A percentile compares a stretch with the other conserved stretches of the same genome.
These are phyloP conservation scores for Acanthurus lineatus DNA, from an alignment of 2,797 vertebrate species.

Conservation along the genomic window DNA sequence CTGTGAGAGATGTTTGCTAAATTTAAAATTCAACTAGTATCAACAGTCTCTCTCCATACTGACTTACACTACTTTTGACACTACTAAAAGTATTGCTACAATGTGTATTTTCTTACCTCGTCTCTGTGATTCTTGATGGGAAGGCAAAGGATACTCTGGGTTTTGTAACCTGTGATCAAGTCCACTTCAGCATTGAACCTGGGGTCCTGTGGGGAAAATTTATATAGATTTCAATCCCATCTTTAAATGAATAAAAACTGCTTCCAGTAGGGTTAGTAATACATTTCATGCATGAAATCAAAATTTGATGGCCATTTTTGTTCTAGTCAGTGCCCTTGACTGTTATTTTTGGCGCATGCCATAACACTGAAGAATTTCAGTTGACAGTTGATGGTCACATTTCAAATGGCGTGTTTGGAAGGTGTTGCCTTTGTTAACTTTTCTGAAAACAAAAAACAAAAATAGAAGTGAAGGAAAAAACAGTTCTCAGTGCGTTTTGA, in stretches of 20 bases:
- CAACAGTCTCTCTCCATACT: no score
- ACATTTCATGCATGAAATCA: not conserved
- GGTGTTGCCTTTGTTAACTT: no score
- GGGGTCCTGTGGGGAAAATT: conserved; percentile 86
- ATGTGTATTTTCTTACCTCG: conserved; percentile 86
- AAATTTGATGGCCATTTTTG: not conserved
- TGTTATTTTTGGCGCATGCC: no score
- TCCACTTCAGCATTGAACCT: conserved; percentile 98
- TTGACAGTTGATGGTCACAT: no score
- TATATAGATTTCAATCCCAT: not conserved
- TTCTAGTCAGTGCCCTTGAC: not conserved
- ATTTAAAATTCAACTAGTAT: no score
- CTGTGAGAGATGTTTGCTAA: no score
- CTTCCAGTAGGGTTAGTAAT: not conserved
- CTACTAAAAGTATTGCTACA: not conserved
- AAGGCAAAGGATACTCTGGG: conserved; percentile 97
- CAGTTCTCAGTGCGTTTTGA: no score
- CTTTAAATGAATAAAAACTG: not conserved
- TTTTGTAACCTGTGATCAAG: conserved; percentile 97
- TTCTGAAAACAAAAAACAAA: no score
- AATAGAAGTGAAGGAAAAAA: no score
- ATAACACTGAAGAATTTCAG: no score
- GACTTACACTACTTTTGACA: not conserved
- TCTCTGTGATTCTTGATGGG: conserved; percentile 98
- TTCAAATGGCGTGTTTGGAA: no score